Evolutionary conservation across 2,113 vertebrate species (phyloP), one percentile per base, ranked within the genome.

Genomic region (Rhabdomys dilectus): DNA sequence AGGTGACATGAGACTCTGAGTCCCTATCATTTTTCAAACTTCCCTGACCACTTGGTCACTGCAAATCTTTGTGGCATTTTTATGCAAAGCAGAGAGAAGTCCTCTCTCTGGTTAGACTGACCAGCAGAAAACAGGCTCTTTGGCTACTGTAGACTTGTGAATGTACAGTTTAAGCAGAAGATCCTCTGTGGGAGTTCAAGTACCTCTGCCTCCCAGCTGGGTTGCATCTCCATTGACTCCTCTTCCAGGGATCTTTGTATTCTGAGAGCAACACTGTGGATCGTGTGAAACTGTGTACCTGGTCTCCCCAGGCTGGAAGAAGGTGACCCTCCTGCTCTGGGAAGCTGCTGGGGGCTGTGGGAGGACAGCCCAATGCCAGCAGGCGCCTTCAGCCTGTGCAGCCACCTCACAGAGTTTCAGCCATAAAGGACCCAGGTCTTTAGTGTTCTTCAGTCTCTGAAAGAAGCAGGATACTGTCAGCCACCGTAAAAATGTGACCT

Each of bases 401-500:
- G 0, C 58, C 0, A 0, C 62, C 80, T 88, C 95, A 10, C 70
- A 36, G 51, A 80, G 93, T 45, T 21, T n/a, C 60, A 53, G 56
- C 92, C 81, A 11, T 73, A 53, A 78, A 88, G 91, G 56, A 78
- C 75, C 75, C 3, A 75, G 68, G 84, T 96, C 95, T 94, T 96
- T 90, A 88, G 97, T 98, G 97, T 91, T 97, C 96, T 96, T 95
- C 91, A 87, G 75, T 58, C 42, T 42, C 90, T 85, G 96, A 73
- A 92, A 90, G 96, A 94, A 86, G 89, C 76, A 96, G 82, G 94
- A 97, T 88, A 94, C 96, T 95, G 97, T 96, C 98, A 97, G 96
- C 89, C 68, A 31, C 95, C 13, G 5, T 97, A 92, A 96, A 97
- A 98, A 97, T 78, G 96, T 97, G 96, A 98, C 98, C 98, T 98